Base-by-base conservation (phyloP, 1,140 invertebrate genomes). In the Wiebesia pumilae region DNA sequence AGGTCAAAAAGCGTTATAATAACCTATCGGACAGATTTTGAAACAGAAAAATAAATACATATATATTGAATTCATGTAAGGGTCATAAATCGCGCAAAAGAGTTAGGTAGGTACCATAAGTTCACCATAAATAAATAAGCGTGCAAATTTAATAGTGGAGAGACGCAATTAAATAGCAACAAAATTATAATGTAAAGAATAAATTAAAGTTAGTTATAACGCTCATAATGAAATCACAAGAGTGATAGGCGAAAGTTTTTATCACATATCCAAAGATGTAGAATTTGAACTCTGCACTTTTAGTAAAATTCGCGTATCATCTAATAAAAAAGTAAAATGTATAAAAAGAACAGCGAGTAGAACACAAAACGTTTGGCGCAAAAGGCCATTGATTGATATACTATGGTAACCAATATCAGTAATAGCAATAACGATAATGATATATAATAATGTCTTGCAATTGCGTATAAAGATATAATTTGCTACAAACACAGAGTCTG, bases 401-500 rank as follows among this genome's bases (percentile, higher is more conserved):
- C 24, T 69, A 69, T 79, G 40, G 47, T 79, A 84, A 84, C 43
- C 19, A 73, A 81, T 81, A 86, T 86, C 43, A 73, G 40, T 65
- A 86, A 65, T 88, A 87, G 86, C 88, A 88, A 88, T 88, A 77
- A 88, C 88, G 84, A 47, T 47, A 47, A 47, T 47, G 12, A 47
- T 47, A 47, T n/a, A 47, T 47, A 47, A 88, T 81, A 91, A 91
- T 90, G 35, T 91, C 90, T 93, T 92, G 91, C 92, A 93, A 91
- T 91, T 93, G 91, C 91, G 88, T 24, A 78, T 91, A 91, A 89
- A 93, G 90, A 92, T 92, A 92, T 92, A 93, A 93, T 92, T 93
- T 89, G 90, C 93, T 93, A 94, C 92, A 91, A 93, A 93, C 93
- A 94, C 91, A 93, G 92, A 94, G 91, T 94, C 91, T 93, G 90